These are phyloP conservation scores for Bombus terrestris DNA, from an alignment of 1,140 invertebrate genomes.

Conservation along the genomic window DNA sequence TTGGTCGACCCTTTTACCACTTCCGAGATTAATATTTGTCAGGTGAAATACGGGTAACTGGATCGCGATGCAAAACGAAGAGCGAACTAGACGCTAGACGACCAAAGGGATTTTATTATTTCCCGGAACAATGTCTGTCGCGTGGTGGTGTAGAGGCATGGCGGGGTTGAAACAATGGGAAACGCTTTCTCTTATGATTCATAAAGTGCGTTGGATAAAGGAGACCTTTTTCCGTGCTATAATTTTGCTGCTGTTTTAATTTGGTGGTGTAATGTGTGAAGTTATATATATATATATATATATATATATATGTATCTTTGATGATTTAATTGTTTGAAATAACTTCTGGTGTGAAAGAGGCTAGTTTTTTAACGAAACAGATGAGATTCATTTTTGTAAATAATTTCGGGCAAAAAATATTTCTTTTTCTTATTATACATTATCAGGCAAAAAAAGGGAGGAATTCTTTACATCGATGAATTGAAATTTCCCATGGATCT, in stretches of 20 bases:
- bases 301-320: too few species aligned
- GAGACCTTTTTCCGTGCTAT: neutral
- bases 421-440: too few species aligned
- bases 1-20: neutral
- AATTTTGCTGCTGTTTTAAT: neutral
- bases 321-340: too few species aligned
- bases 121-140: constrained; percentile 2
- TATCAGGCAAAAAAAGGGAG: too few species aligned
- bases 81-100: neutral
- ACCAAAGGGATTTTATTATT: constrained; percentile 19
- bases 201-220: neutral
- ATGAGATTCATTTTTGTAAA: too few species aligned
- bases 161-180: neutral
- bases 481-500: too few species aligned
- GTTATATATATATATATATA: too few species aligned
- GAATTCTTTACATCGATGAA: too few species aligned
- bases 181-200: constrained; percentile 2
- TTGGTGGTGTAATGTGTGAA: neutral
- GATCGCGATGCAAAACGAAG: constrained; percentile 2
- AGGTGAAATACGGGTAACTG: constrained; percentile 31
- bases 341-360: too few species aligned
- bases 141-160: neutral
- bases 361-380: too few species aligned
- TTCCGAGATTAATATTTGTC: constrained; percentile 40
- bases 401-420: too few species aligned